These are phyloP conservation scores for Clusia tigrina DNA, from an alignment of 2,888 invertebrate genomes.

Conservation along the genomic window DNA sequence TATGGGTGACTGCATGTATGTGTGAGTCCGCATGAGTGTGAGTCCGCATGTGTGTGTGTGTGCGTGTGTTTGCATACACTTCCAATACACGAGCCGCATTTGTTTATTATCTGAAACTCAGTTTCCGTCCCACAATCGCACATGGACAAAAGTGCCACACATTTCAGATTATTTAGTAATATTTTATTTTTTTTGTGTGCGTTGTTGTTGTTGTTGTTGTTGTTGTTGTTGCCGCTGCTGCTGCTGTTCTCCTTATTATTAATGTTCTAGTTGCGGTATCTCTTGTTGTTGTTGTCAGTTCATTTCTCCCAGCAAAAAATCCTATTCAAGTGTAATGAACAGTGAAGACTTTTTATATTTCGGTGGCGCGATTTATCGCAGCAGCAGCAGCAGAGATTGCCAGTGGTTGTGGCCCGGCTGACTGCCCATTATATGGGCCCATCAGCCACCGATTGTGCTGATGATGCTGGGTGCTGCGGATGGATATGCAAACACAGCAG, in stretches of 20 bases:
- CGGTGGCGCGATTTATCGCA: not conserved
- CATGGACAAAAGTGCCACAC: not conserved
- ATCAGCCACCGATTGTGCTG: too few species aligned
- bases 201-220: not conserved
- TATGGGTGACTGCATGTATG: too few species aligned
- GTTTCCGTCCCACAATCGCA: not conserved
- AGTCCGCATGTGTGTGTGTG: not conserved
- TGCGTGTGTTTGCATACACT: not conserved
- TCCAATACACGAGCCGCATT: not conserved
- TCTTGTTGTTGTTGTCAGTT: too few species aligned
- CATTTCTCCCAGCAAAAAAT: too few species aligned
- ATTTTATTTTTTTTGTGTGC: not conserved
- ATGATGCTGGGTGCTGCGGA: too few species aligned
- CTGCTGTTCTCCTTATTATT: not conserved
- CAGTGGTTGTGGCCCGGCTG: too few species aligned
- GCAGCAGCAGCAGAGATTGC: too few species aligned
- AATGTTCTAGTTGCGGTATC: too few species aligned
- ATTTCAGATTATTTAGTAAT: not conserved
- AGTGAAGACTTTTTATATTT: not conserved
- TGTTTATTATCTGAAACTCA: not conserved
- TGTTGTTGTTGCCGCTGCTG: not conserved
- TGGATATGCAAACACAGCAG: too few species aligned
- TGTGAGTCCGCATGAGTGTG: not conserved
- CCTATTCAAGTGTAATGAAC: not conserved
- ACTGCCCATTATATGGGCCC: too few species aligned